phyloP scores from a whole-genome alignment of 1,140 invertebrate species.

The Ostrea edulis region DNA sequence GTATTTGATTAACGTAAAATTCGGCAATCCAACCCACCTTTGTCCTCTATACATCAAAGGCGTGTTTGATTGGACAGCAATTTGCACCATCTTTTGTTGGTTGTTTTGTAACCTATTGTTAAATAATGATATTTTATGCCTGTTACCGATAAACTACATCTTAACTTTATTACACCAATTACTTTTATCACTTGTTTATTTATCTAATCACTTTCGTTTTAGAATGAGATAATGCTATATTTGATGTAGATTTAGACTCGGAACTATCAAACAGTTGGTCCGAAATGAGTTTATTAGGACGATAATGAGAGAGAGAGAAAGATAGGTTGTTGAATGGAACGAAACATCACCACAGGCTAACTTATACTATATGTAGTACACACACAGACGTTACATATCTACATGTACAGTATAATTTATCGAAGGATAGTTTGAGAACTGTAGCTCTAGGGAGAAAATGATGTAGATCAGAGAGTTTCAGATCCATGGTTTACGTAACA shows the following conservation, averaged over 20 bases:
- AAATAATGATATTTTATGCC: slow-evolving; percentile 5
- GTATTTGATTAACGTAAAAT: slow-evolving; percentile 19
- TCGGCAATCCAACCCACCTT: neutral
- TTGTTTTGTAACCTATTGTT: slow-evolving; percentile 26
- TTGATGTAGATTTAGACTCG: neutral
- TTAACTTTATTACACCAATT: slow-evolving; percentile 12
- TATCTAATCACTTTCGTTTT: slow-evolving; percentile 5
- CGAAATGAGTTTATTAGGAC: neutral
- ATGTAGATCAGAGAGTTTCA: too few species aligned
- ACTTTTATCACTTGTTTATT: slow-evolving; percentile 30
- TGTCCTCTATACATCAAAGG: slow-evolving; percentile 16
- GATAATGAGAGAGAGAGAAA: too few species aligned
- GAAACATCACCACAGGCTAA: too few species aligned
- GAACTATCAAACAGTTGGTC: neutral
- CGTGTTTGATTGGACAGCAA: slow-evolving; percentile 10
- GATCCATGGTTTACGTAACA: too few species aligned
- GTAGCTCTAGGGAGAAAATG: too few species aligned
- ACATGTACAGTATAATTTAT: too few species aligned
- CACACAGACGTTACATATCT: too few species aligned
- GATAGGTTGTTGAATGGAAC: too few species aligned
- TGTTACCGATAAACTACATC: neutral
- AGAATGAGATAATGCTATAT: neutral
- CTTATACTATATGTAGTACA: too few species aligned
- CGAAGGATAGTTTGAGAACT: too few species aligned
- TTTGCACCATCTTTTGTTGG: neutral